Conservation (phyloP, 2,888 invertebrate genomes). For the Seladonia tumulorum region DNA sequence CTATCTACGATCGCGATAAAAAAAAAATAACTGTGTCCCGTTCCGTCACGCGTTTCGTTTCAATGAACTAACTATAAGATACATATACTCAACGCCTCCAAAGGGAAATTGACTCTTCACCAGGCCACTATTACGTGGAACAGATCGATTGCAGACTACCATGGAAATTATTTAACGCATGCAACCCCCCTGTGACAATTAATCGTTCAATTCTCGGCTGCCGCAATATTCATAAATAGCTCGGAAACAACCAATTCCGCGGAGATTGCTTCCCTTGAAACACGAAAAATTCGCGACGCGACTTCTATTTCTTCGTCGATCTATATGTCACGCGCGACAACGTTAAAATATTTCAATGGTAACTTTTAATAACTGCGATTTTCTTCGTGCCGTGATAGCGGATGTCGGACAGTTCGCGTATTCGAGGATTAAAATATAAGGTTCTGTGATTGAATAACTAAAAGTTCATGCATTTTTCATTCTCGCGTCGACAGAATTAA, state of each 20-base stretch:
- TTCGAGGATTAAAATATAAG: not conserved
- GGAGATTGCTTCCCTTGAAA: not conserved
- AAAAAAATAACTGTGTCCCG: conserved; percentile 38
- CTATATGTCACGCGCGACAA: too few species aligned
- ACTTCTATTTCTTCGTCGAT: too few species aligned
- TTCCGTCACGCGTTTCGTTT: conserved; percentile 2
- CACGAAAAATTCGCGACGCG: too few species aligned
- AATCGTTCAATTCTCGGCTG: not conserved
- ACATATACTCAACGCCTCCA: not conserved
- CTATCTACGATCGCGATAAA: conserved; percentile 30
- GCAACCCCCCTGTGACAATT: not conserved
- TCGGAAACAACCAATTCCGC: not conserved
- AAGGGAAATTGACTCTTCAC: conserved; percentile 27
- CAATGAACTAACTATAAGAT: conserved; percentile 9
- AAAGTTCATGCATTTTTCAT: not conserved
- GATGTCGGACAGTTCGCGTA: too few species aligned
- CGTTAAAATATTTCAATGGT: too few species aligned
- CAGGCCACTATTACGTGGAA: not conserved
- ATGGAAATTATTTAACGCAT: not conserved
- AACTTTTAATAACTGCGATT: too few species aligned
- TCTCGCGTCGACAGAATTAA: not conserved
- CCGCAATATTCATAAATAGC: not conserved
- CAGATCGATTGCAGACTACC: not conserved
- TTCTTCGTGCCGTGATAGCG: too few species aligned
- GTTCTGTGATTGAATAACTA: not conserved